Evolutionary conservation across 2,113 vertebrate species (phyloP).

Genomic region (Oryzias javanicus): DNA sequence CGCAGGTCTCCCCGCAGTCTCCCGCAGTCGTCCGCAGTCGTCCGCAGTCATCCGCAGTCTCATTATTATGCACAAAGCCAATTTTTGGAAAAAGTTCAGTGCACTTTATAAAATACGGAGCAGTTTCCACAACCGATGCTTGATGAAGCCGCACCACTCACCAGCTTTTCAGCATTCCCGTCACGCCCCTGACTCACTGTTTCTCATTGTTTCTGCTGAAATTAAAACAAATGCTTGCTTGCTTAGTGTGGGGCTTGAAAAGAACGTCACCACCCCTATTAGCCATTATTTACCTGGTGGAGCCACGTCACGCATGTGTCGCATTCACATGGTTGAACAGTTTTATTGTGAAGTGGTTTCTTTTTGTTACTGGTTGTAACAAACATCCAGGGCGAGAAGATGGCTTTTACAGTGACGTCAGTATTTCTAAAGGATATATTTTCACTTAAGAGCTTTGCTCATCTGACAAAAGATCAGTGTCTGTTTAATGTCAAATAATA

Average conservation of each 20-base stretch:
- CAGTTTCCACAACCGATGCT: no score
- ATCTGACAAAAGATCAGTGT: no score
- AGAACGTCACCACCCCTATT: conserved; percentile 3
- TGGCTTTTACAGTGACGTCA: neutral
- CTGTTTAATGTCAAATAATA: neutral
- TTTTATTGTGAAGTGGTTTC: conserved; percentile 7
- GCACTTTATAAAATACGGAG: no score
- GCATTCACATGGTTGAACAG: conserved; percentile 11
- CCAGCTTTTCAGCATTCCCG: conserved; percentile 5
- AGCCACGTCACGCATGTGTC: conserved; percentile 10
- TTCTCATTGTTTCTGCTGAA: conserved; percentile 10
- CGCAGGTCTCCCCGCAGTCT: no score
- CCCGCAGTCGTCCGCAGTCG: no score
- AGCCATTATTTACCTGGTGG: conserved; percentile 21
- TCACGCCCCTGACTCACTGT: neutral
- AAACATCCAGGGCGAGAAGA: neutral
- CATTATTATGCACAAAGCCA: no score
- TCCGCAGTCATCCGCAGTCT: no score
- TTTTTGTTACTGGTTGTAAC: conserved; percentile 1
- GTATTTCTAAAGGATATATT: neutral
- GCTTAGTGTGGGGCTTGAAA: neutral
- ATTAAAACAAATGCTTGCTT: conserved; percentile 10
- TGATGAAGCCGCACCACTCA: neutral
- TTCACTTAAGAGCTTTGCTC: neutral
- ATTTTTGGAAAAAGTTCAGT: no score